These are phyloP conservation scores for Medauroidea extradentata DNA, from an alignment of 1,140 invertebrate genomes.

Conservation along the genomic window DNA sequence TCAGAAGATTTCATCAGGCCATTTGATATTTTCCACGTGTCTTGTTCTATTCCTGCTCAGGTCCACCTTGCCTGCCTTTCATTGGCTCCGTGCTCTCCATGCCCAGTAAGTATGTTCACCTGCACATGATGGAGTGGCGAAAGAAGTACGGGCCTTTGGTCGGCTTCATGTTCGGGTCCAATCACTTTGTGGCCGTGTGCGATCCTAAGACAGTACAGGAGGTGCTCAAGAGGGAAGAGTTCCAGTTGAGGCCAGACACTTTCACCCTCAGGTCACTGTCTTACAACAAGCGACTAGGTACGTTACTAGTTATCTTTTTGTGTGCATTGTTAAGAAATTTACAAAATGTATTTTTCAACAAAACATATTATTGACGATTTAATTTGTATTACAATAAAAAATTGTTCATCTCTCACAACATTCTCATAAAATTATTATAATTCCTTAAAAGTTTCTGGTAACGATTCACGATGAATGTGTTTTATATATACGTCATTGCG, in stretches of 20 bases:
- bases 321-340: too few species aligned
- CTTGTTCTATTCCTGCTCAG: constrained; percentile 21
- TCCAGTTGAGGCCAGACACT: constrained; percentile 1
- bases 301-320: too few species aligned
- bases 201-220: neutral
- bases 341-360: too few species aligned
- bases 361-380: too few species aligned
- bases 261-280: neutral
- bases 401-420: too few species aligned
- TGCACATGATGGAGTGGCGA: constrained; percentile 32
- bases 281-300: neutral
- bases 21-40: too few species aligned
- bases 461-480: too few species aligned
- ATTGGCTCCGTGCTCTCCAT: constrained; percentile 41
- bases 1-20: too few species aligned
- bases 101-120: constrained; percentile 32
- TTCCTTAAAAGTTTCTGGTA: too few species aligned
- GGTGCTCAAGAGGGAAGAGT: neutral
- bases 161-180: constrained; percentile 51
- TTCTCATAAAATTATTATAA: too few species aligned
- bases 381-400: too few species aligned
- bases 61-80: constrained; percentile 38
- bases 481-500: too few species aligned
- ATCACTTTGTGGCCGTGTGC: constrained; percentile 30
- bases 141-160: constrained; percentile 44